Conservation (phyloP, 2,888 invertebrate genomes). For the Dioctria rufipes region DNA sequence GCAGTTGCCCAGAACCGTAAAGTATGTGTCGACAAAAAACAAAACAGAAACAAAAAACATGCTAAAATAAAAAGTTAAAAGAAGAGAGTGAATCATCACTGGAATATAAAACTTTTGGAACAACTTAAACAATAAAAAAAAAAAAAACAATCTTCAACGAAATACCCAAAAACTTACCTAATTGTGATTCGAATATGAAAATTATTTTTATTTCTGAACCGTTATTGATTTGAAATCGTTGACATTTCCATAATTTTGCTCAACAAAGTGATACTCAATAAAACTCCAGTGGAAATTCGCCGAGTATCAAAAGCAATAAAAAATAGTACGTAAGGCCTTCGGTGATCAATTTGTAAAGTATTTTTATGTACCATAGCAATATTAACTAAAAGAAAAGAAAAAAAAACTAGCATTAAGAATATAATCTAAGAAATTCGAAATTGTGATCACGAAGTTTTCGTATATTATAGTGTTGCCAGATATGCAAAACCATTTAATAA, state of each 20-base stretch:
- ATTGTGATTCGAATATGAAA: too few relatives aligned
- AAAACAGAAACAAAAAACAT: too few relatives aligned
- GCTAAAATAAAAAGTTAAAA: too few relatives aligned
- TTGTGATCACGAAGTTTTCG: constrained; percentile 54
- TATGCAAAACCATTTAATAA: background rate
- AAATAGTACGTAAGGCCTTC: constrained; percentile 65
- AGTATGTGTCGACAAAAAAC: too few relatives aligned
- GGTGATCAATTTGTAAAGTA: constrained; percentile 59
- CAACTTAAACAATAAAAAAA: too few relatives aligned
- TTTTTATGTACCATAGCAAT: constrained; percentile 36
- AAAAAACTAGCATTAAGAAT: background rate
- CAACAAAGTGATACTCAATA: constrained; percentile 49
- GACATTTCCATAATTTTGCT: constrained; percentile 47
- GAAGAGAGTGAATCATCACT: too few relatives aligned
- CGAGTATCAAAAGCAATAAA: constrained; percentile 72
- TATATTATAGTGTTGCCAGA: constrained; percentile 12
- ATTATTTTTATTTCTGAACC: too few relatives aligned
- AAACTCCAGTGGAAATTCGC: constrained; percentile 56
- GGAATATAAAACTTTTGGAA: too few relatives aligned
- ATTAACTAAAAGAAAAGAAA: constrained; percentile 4
- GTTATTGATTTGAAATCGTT: background rate
- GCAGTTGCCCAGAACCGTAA: too few relatives aligned
- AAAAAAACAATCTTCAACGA: too few relatives aligned
- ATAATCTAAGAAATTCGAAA: constrained; percentile 38
- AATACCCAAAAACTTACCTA: too few relatives aligned